A percentile compares a stretch with the other conserved stretches of the same genome.
phyloP scores from a whole-genome alignment of 1,140 invertebrate species.

The Hormaphis cornu region DNA sequence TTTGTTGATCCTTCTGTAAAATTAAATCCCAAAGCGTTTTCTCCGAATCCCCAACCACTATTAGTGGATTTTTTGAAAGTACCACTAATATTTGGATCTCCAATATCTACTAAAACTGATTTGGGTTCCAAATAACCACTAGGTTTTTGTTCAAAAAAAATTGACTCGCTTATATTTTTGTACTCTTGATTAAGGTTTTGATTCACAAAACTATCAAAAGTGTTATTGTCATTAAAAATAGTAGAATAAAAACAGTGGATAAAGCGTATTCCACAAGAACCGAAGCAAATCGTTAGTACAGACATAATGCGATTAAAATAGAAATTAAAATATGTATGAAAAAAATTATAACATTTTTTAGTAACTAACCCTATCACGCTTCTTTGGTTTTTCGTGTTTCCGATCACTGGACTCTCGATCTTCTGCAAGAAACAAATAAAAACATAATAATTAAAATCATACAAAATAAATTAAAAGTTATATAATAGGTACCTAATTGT shows the following conservation, averaged over 20 bases:
- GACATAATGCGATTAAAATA: background rate
- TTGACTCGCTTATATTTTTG: conserved; percentile 2
- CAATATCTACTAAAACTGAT: conserved; percentile 13
- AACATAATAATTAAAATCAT: background rate
- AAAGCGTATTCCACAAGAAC: conserved; percentile 19
- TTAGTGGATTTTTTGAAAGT: background rate
- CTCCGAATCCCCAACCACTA: conserved; percentile 8
- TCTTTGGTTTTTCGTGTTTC: conserved; percentile 27
- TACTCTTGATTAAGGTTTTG: background rate
- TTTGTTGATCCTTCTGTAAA: conserved; percentile 11
- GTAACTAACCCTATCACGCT: conserved; percentile 27
- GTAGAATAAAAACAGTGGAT: conserved; percentile 5
- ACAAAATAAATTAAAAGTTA: too few species aligned
- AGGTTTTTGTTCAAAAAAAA: conserved; percentile 14
- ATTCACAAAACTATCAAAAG: background rate
- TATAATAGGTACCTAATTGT: too few species aligned
- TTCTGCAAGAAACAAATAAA: conserved; percentile 6
- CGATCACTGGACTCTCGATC: conserved; percentile 26
- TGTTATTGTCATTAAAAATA: conserved; percentile 23
- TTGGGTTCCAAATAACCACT: conserved; percentile 20
- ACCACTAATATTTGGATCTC: background rate
- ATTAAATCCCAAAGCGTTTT: conserved; percentile 21
- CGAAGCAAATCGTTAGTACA: conserved; percentile 21
- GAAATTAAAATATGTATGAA: background rate
- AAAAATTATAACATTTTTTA: background rate